These are phyloP conservation scores for Danaus chrysippus DNA, from an alignment of 2,888 invertebrate genomes.

Conservation along the genomic window DNA sequence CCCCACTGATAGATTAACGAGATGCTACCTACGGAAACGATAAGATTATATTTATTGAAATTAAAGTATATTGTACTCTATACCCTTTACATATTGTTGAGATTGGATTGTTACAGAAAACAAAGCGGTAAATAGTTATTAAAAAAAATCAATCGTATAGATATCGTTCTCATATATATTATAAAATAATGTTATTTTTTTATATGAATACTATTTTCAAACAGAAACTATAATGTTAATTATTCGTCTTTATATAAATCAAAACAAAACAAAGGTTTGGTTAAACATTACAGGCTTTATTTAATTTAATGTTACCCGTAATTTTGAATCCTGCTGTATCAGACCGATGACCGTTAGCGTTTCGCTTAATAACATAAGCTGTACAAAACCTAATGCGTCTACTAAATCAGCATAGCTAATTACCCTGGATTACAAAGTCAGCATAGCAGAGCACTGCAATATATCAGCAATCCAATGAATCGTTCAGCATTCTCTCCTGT, in stretches of 20 bases:
- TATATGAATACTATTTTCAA: too few relatives aligned
- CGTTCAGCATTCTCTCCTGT: constrained; percentile 32
- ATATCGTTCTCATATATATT: too few relatives aligned
- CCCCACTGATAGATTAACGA: constrained; percentile 40
- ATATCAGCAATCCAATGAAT: constrained; percentile 33
- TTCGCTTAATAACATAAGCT: constrained; percentile 7
- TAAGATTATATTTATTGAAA: constrained; percentile 18
- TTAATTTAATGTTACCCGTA: not conserved
- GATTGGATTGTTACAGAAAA: not conserved
- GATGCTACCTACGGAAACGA: constrained; percentile 34
- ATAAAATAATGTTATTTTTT: too few relatives aligned
- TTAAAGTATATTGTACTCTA: constrained; percentile 12
- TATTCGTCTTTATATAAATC: too few relatives aligned
- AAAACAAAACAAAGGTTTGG: not conserved
- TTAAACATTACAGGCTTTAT: not conserved
- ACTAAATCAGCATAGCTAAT: constrained; percentile 32
- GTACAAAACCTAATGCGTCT: constrained; percentile 19
- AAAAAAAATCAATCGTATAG: not conserved
- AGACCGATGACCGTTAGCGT: not conserved
- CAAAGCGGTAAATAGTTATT: not conserved
- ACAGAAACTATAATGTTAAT: too few relatives aligned
- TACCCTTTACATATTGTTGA: not conserved
- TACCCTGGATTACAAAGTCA: constrained; percentile 33
- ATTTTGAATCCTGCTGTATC: not conserved
- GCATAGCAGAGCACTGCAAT: constrained; percentile 26